Evolutionary conservation across 2,888 invertebrate species (phyloP).

Genomic region (Ligdia adustata): DNA sequence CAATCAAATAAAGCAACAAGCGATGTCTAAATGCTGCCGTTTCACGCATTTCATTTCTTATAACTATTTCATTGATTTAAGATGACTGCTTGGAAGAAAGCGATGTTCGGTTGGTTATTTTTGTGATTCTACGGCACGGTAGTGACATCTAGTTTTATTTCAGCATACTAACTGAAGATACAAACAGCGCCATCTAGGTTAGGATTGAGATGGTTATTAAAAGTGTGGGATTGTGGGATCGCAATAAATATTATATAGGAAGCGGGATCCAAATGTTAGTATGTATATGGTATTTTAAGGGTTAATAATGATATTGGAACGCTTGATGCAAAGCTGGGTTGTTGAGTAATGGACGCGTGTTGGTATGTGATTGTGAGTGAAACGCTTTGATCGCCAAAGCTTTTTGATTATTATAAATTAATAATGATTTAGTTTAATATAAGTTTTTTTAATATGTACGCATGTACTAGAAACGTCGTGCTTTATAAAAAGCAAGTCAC

Average conservation of each 20-base stretch:
- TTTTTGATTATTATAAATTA: conserved; percentile 40
- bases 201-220: background rate
- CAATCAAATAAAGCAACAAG: conserved; percentile 4
- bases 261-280: conserved; percentile 41
- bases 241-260: conserved; percentile 9
- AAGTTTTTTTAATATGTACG: too few relatives aligned
- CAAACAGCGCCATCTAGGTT: conserved; percentile 29
- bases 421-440: conserved; percentile 33
- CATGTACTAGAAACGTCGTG: conserved; percentile 42
- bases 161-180: background rate
- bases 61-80: conserved; percentile 3
- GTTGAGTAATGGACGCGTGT: conserved; percentile 41
- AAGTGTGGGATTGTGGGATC: conserved; percentile 11
- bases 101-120: background rate
- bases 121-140: background rate
- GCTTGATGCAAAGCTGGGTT: conserved; percentile 28
- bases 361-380: conserved; percentile 48
- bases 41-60: background rate
- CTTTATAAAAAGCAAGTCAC: conserved; percentile 65
- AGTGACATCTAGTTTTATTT: conserved; percentile 22
- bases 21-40: background rate
- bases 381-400: conserved; percentile 62
- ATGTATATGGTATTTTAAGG: conserved; percentile 29
- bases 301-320: conserved; percentile 24
- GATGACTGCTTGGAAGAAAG: conserved; percentile 1